Evolutionary conservation across 1,140 invertebrate species (phyloP), one percentile per base, ranked within the genome.

Genomic region (Aporrectodea caliginosa): DNA sequence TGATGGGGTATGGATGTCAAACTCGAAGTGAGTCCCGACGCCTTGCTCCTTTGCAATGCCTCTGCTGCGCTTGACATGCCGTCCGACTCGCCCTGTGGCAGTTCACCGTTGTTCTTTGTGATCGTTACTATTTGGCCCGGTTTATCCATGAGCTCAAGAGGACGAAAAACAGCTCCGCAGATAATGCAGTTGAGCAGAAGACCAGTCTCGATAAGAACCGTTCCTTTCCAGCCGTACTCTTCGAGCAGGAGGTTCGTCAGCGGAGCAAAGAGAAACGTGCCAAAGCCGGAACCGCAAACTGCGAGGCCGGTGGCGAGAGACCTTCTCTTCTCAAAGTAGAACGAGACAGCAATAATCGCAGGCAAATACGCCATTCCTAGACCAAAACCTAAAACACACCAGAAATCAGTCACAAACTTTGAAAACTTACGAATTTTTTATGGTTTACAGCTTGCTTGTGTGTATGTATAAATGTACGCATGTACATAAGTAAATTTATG

Each of bases 281-380:
- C 94, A 14, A 91, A 85, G n/a, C 90, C 90, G 2, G 95, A 96
- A 1, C 96, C 96, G 84, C 95, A 97, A 0, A 98, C 95, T 0
- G 96, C 96, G 31, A 99, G 96, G 0, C 93, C 93, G 0, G 95
- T 98, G 1, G 96, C 96, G 81, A 98, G 90, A 1, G 95, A 95
- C 74, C 96, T 90, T 81, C 92, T 93, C 83, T 93, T 93, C 83
- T 98, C 95, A 85, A 98, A 98, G 90, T 97, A 98, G 80, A 93
- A 94, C 1, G 95, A 96, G 14, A 98, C 96, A 85, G 93, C 94
- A 32, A 97, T 95, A 79, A 98, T 97, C 70, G 96, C 95, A 0
- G 96, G 96, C 35, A 98, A 89, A 85, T 97, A 98, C 79, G 98
- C 96, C 81, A 98, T 91, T 0, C 96, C 96, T 83, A 97, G 94